Evolutionary conservation across 2,113 vertebrate genomes (phyloP), one percentile per base, ranked within the genome.

Genomic region (Prietella phreatophila): DNA sequence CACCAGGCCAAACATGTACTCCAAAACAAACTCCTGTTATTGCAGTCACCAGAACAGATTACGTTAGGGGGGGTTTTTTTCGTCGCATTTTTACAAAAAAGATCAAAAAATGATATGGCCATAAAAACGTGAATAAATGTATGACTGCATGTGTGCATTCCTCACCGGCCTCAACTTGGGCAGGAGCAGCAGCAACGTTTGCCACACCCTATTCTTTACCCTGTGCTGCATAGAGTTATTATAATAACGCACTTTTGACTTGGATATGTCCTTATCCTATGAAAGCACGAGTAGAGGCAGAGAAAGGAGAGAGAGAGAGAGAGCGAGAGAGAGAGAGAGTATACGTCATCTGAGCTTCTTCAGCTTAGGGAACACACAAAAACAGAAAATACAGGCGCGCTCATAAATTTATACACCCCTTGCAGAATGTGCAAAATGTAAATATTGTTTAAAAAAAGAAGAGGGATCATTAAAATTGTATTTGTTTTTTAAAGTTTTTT

Each of bases 201-300:
- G 98, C 98, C 98, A 99, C 0, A 96, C 85, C 4, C 98, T 89
- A 92, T 97, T 99, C 95, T 98, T 97, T 89, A 97, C 91, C 85
- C 97, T 95, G 85, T 99, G 98, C 30, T 98, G 97, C n/a, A 97
- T 94, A 67, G 98, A 99, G 93, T 99, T 99, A 84, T 94, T 95
- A 50, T 97, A 97, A 93, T 96, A 97, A 71, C 96, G 96, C 0
- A 94, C 93, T 94, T 96, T 97, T 39, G 96, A 95, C 90, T 93
- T 96, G 76, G 97, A 96, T 82, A 96, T 95, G 39, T 93, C 75
- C 1, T 94, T 96, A 91, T 98, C 97, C 98, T 98, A 56, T 33
- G 5, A 82, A 78, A 89, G 8, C 69, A 83, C 13, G 47, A 60
- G 20, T 11, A 69, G 65, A 39, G 30, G 78, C 82, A 67, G 33